phyloP scores from a whole-genome alignment of 2,888 invertebrate genomes.

The Endomychus coccineus region DNA sequence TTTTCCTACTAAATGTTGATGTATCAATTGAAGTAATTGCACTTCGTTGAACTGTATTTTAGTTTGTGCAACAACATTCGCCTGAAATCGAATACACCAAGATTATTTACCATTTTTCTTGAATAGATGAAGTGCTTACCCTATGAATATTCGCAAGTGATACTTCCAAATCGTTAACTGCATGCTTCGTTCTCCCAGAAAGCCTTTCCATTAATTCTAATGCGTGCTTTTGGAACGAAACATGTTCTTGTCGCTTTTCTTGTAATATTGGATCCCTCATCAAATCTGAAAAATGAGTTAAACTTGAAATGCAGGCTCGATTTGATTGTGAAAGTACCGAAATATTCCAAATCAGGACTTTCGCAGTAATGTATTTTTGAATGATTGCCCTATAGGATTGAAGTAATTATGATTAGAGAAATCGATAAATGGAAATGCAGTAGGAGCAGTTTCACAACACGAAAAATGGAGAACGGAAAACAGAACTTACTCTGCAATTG shows the following conservation, averaged over 20 bases:
- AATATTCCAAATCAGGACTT: too few species aligned
- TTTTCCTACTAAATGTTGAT: constrained; percentile 74
- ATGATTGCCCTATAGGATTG: too few species aligned
- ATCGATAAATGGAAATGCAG: too few species aligned
- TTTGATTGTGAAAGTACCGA: too few species aligned
- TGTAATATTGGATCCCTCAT: constrained; percentile 96
- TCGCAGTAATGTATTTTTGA: too few species aligned
- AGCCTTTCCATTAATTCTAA: constrained; percentile 82
- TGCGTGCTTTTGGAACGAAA: constrained; percentile 91
- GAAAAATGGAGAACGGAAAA: too few species aligned
- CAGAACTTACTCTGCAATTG: constrained; percentile 74
- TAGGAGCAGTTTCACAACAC: too few species aligned
- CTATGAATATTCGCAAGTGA: constrained; percentile 84
- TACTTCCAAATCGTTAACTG: constrained; percentile 70
- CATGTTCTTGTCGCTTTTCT: constrained; percentile 92
- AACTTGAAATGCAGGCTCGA: too few species aligned
- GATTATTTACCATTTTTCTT: constrained; percentile 1
- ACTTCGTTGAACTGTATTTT: constrained; percentile 90
- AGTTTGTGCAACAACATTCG: constrained; percentile 94
- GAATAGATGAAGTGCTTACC: constrained; percentile 44
- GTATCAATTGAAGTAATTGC: constrained; percentile 85
- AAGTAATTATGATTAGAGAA: too few species aligned
- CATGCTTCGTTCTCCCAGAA: constrained; percentile 82
- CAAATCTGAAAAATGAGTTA: constrained; percentile 55
- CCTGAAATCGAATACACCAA: constrained; percentile 43